Evolutionary conservation across 1,140 invertebrate species (phyloP).

Genomic region (Nasonia giraulti): DNA sequence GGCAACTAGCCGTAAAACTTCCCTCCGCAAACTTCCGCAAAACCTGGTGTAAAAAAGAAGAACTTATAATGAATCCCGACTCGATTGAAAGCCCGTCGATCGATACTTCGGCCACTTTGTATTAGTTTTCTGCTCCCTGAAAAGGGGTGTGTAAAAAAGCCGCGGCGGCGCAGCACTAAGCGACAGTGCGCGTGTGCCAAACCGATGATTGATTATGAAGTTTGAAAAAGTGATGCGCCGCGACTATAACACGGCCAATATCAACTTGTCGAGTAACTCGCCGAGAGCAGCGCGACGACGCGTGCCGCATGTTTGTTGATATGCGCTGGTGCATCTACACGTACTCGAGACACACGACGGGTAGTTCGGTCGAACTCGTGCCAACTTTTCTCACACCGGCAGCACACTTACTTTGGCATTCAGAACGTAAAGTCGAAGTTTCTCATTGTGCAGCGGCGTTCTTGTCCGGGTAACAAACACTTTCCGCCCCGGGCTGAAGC

Average conservation of each 20-base stretch:
- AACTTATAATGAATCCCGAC: conserved; percentile 22
- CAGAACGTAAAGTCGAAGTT: conserved; percentile 11
- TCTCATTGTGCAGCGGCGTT: not conserved
- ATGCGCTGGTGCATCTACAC: not conserved
- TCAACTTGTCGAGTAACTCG: not conserved
- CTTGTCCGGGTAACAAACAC: not conserved
- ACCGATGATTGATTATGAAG: conserved; percentile 17
- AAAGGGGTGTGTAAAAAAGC: not conserved
- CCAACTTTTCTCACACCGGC: not conserved
- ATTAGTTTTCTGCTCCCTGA: not conserved
- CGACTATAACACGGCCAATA: not conserved
- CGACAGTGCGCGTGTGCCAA: not conserved
- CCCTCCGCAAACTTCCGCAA: not conserved
- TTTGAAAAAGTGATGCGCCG: conserved; percentile 6
- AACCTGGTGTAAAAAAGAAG: not conserved
- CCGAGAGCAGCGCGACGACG: not conserved
- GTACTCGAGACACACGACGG: not conserved
- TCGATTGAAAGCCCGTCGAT: not conserved
- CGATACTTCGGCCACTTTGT: not conserved
- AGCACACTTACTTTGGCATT: conserved; percentile 12
- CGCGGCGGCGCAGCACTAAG: not conserved
- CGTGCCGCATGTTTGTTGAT: not conserved
- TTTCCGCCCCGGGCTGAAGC: not conserved
- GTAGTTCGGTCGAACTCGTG: not conserved
- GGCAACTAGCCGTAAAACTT: not conserved